These are phyloP conservation scores for Enteromius treurensis DNA, from an alignment of 2,797 vertebrate species.

Conservation along the genomic window DNA sequence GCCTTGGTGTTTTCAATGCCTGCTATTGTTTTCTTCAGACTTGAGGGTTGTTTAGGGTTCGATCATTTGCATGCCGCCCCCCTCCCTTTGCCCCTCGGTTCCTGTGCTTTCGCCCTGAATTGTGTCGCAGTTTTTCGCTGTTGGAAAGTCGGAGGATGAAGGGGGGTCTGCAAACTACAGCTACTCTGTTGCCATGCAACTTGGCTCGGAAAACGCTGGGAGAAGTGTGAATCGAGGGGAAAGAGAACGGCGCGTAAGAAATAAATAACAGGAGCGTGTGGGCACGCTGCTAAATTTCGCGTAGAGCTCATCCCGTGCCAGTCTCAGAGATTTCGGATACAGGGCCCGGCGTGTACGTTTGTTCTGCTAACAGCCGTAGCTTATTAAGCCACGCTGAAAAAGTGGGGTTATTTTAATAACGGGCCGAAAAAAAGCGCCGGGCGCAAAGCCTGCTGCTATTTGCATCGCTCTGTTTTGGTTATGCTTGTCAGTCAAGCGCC, in stretches of 20 bases:
- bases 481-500: slow-evolving; percentile 75
- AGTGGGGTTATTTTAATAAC: slow-evolving; percentile 76
- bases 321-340: slow-evolving; percentile 68
- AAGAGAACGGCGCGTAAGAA: background rate
- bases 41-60: slow-evolving; percentile 56
- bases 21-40: slow-evolving; percentile 38
- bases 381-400: slow-evolving; percentile 79
- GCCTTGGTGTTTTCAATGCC: background rate
- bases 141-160: slow-evolving; percentile 48
- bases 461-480: slow-evolving; percentile 77
- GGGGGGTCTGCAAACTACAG: slow-evolving; percentile 62
- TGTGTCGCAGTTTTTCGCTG: slow-evolving; percentile 62
- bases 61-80: slow-evolving; percentile 41
- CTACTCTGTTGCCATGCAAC: slow-evolving; percentile 67
- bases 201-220: slow-evolving; percentile 57
- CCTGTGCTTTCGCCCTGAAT: slow-evolving; percentile 69
- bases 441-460: slow-evolving; percentile 70
- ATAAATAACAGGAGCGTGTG: slow-evolving; percentile 34
- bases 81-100: slow-evolving; percentile 60
- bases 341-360: slow-evolving; percentile 70
- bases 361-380: slow-evolving; percentile 76
- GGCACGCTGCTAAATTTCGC: slow-evolving; percentile 45
- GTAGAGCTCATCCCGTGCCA: slow-evolving; percentile 59
- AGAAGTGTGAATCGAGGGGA: slow-evolving; percentile 61
- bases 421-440: slow-evolving; percentile 67